Evolutionary conservation across 2,888 invertebrate genomes (phyloP).

Genomic region (Drosophila acutilabella): DNA sequence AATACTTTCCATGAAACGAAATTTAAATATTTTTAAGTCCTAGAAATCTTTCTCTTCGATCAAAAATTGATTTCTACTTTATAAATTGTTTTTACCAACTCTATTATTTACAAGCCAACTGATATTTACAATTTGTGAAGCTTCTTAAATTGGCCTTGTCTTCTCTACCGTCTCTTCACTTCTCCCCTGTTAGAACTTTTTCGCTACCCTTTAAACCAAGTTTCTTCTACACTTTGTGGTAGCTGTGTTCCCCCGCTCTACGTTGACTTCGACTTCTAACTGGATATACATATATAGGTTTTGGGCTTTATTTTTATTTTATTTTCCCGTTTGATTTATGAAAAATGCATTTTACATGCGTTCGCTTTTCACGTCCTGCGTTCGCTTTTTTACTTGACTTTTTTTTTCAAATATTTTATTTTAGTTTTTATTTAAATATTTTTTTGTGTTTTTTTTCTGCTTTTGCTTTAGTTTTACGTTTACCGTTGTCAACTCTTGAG

Average conservation of each 20-base stretch:
- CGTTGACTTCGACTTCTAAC: slow-evolving; percentile 1
- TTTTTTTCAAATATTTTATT: slow-evolving; percentile 11
- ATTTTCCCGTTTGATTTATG: slow-evolving; percentile 54
- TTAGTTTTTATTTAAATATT: slow-evolving; percentile 2
- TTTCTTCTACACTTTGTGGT: slow-evolving; percentile 1
- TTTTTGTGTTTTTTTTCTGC: slow-evolving; percentile 13
- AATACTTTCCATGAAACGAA: too few relatives aligned
- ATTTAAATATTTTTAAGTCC: too few relatives aligned
- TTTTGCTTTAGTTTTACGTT: slow-evolving; percentile 29
- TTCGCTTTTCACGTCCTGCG: slow-evolving; percentile 42
- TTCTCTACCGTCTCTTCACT: too few relatives aligned
- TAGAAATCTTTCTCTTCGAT: too few relatives aligned
- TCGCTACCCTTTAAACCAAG: too few relatives aligned
- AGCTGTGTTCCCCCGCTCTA: not conserved
- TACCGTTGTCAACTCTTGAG: slow-evolving; percentile 58
- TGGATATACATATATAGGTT: not conserved
- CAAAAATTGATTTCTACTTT: too few relatives aligned
- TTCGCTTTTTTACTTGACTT: slow-evolving; percentile 14
- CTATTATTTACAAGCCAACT: too few relatives aligned
- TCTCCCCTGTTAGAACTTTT: too few relatives aligned
- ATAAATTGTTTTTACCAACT: too few relatives aligned
- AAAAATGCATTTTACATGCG: slow-evolving; percentile 61
- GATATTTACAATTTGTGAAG: too few relatives aligned
- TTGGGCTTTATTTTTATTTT: not conserved
- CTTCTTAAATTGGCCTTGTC: too few relatives aligned